Evolutionary conservation across 2,113 vertebrate species (phyloP).

Genomic region (Lota lota): DNA sequence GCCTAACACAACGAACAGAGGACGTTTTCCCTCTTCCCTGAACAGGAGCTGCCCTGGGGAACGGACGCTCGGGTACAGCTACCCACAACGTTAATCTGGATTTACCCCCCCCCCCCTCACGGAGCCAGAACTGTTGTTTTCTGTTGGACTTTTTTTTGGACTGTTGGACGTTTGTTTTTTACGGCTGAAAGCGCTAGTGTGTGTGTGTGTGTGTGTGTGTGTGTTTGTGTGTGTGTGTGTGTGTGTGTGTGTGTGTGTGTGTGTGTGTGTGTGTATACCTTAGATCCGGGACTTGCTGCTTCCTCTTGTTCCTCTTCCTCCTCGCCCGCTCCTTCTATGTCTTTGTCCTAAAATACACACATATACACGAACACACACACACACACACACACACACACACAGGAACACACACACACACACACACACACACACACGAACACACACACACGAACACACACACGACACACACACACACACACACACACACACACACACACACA

Average conservation of each 20-base stretch:
- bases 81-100: too few relatives aligned
- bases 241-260: slow-evolving; percentile 20
- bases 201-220: slow-evolving; percentile 17
- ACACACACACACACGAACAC: slow-evolving; percentile 20
- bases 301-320: slow-evolving; percentile 53
- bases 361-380: slow-evolving; percentile 12
- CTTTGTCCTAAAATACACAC: slow-evolving; percentile 59
- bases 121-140: too few relatives aligned
- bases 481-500: slow-evolving; percentile 12
- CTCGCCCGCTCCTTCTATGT: slow-evolving; percentile 49
- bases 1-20: too few relatives aligned
- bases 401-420: slow-evolving; percentile 16
- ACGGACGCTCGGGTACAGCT: too few relatives aligned
- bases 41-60: too few relatives aligned
- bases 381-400: slow-evolving; percentile 30
- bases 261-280: slow-evolving; percentile 53
- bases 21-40: too few relatives aligned
- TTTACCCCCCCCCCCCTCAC: too few relatives aligned
- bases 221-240: slow-evolving; percentile 13
- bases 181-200: too few relatives aligned
- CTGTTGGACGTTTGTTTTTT: too few relatives aligned
- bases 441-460: slow-evolving; percentile 10
- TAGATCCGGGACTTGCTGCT: slow-evolving; percentile 43
- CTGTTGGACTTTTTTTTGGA: too few relatives aligned
- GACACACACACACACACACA: not conserved